Percentiles rank a stretch among this genome's conserved stretches.
Conservation (phyloP, 2,797 vertebrate species). For the Premnoplex brunnescens region DNA sequence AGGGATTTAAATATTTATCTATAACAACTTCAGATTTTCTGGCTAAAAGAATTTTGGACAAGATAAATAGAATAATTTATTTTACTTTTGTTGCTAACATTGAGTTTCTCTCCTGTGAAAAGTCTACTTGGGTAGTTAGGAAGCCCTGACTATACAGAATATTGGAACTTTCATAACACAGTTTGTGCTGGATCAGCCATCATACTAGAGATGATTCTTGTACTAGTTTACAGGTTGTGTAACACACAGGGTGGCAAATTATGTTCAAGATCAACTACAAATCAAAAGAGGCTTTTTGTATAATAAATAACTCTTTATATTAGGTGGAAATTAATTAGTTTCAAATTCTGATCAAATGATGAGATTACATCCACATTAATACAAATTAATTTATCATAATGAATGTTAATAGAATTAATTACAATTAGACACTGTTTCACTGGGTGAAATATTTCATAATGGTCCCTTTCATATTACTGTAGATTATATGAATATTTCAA, state of each 20-base stretch:
- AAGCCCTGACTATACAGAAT: neutral
- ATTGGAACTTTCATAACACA: neutral
- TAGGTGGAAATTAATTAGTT: slow-evolving; percentile 45
- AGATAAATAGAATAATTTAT: neutral
- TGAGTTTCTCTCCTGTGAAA: neutral
- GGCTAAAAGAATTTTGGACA: neutral
- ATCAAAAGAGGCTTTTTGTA: neutral
- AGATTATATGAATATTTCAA: slow-evolving; percentile 57
- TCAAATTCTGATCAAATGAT: slow-evolving; percentile 38
- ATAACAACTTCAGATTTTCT: neutral
- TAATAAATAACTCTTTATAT: slow-evolving; percentile 33
- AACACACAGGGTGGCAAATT: neutral
- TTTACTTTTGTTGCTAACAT: neutral
- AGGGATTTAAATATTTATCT: neutral
- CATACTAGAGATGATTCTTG: neutral
- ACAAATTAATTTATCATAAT: slow-evolving; percentile 53
- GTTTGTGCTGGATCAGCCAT: neutral
- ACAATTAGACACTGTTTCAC: slow-evolving; percentile 32
- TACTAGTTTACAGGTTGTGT: neutral
- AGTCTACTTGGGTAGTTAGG: neutral
- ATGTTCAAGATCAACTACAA: neutral
- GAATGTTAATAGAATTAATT: slow-evolving; percentile 61
- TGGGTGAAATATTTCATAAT: slow-evolving; percentile 38
- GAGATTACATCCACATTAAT: slow-evolving; percentile 39
- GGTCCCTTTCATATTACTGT: neutral